Conservation (phyloP, 1,140 invertebrate genomes). For the Orchestia grillus region DNA sequence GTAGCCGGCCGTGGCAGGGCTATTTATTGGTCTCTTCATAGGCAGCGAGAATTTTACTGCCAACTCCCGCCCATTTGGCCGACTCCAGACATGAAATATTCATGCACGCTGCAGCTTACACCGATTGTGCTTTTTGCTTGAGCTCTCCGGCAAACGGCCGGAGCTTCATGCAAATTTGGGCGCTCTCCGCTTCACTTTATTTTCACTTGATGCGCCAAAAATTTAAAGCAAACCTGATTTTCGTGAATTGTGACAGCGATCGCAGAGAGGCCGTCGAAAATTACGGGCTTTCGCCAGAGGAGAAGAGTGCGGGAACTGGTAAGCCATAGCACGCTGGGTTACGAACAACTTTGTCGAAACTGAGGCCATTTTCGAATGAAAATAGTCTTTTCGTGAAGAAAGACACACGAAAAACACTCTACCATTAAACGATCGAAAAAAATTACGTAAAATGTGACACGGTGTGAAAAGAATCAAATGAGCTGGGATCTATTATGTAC, state of each 20-base stretch:
- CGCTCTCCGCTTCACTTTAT: slow-evolving; percentile 2
- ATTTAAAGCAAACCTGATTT: slow-evolving; percentile 43
- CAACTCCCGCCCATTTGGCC: slow-evolving; percentile 23
- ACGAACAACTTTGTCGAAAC: not conserved
- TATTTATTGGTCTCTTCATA: slow-evolving; percentile 51
- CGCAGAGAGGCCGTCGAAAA: not conserved
- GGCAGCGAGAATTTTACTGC: not conserved
- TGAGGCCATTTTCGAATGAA: not conserved
- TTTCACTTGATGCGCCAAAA: slow-evolving; percentile 44
- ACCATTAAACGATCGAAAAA: too few relatives aligned
- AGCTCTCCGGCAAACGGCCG: slow-evolving; percentile 13
- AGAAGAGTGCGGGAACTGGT: not conserved
- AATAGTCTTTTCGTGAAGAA: not conserved
- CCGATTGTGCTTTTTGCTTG: slow-evolving; percentile 49
- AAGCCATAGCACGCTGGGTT: not conserved
- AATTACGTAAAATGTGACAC: too few relatives aligned
- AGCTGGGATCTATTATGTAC: too few relatives aligned
- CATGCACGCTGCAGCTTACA: slow-evolving; percentile 27
- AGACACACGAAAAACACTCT: not conserved
- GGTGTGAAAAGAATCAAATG: too few relatives aligned
- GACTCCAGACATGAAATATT: slow-evolving; percentile 41
- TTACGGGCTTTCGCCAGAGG: not conserved
- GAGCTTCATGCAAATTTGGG: slow-evolving; percentile 38
- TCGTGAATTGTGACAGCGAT: slow-evolving; percentile 45
- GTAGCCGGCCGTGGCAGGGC: not conserved